Evolutionary conservation across 2,797 vertebrate species (phyloP).

Genomic region (Gambusia yucatana): DNA sequence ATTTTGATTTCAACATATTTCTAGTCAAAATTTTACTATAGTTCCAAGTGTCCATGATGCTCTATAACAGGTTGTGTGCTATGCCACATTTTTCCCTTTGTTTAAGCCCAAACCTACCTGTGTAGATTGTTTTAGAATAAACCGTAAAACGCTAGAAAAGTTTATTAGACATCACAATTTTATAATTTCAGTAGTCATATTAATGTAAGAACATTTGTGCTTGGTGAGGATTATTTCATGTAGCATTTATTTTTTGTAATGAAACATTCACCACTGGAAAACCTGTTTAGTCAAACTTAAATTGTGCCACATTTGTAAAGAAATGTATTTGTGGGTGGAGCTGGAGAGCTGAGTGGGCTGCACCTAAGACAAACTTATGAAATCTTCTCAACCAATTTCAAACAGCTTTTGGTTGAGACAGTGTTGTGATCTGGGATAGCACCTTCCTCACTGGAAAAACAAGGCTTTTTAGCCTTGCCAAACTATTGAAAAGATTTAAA

Average conservation of each 20-base stretch:
- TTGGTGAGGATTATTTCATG: background rate
- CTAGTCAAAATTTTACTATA: background rate
- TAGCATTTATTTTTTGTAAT: background rate
- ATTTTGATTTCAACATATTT: background rate
- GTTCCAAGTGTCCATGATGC: background rate
- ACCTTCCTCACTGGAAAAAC: no score
- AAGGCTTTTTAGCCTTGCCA: background rate
- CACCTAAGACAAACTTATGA: background rate
- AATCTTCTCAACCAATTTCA: background rate
- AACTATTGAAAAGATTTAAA: background rate
- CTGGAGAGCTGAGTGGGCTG: background rate
- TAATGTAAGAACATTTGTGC: background rate
- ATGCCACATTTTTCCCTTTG: background rate
- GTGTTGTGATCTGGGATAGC: background rate
- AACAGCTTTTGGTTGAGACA: background rate
- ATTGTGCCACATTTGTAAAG: background rate
- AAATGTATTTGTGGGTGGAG: background rate
- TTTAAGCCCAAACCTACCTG: background rate
- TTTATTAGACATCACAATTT: background rate
- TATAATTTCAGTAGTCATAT: background rate
- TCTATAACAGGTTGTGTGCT: background rate
- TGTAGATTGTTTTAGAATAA: background rate
- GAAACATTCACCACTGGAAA: background rate
- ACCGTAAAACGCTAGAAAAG: background rate
- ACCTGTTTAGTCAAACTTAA: background rate